Percentiles rank a stretch among this genome's conserved stretches.
Conservation (phyloP, 2,797 vertebrate genomes). For the Triplophysa yarkandensis region DNA sequence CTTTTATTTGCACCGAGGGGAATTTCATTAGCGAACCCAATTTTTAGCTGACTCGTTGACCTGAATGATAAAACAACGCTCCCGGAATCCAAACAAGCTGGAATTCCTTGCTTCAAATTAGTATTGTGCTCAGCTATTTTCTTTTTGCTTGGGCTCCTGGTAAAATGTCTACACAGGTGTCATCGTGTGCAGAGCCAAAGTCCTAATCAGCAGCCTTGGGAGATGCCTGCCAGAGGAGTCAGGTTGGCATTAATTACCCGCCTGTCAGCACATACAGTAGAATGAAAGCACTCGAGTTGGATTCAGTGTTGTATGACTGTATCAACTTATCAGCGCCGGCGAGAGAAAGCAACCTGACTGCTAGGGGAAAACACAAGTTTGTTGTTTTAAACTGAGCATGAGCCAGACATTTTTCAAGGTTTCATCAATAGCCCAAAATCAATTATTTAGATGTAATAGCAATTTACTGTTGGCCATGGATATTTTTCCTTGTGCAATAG, state of each 20-base stretch:
- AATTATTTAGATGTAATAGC: constrained; percentile 35
- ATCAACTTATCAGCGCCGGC: constrained; percentile 46
- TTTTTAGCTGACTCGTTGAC: constrained; percentile 61
- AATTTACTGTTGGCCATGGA: constrained; percentile 7
- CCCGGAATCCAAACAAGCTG: constrained; percentile 22
- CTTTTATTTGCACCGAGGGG: constrained; percentile 67
- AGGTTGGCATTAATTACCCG: constrained; percentile 66
- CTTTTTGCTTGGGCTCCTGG: constrained; percentile 71
- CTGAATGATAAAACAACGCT: constrained; percentile 66
- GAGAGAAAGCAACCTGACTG: constrained; percentile 53
- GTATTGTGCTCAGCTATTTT: constrained; percentile 53
- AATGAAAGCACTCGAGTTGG: constrained; percentile 52
- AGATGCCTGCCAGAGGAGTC: constrained; percentile 58
- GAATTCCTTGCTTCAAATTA: constrained; percentile 28
- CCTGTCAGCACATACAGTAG: constrained; percentile 56
- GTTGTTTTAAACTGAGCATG: constrained; percentile 51
- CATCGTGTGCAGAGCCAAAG: constrained; percentile 65
- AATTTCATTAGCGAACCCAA: constrained; percentile 72
- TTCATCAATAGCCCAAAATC: constrained; percentile 34
- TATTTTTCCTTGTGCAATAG: not conserved
- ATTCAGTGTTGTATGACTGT: constrained; percentile 62
- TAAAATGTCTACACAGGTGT: constrained; percentile 63
- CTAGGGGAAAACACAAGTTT: constrained; percentile 58
- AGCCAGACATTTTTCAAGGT: constrained; percentile 25
- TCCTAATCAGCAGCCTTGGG: constrained; percentile 70